A percentile compares a stretch with the other conserved stretches of the same genome.
Conservation (phyloP, 2,797 vertebrate genomes). For the Chromis chromis region DNA sequence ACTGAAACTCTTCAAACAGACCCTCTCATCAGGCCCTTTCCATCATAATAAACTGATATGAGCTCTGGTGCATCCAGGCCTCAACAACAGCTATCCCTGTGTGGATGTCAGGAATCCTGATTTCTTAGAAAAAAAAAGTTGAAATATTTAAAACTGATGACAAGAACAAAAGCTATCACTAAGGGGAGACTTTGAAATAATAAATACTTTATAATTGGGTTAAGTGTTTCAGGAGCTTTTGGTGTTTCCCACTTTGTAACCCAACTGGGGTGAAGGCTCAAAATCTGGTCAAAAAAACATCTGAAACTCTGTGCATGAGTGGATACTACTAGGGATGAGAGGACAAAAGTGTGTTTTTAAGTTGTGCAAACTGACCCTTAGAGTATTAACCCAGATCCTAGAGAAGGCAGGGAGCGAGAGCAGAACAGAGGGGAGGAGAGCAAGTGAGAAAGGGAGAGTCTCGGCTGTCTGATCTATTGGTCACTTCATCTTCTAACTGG, state of each 20-base stretch:
- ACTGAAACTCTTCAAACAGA: not conserved
- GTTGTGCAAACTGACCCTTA: constrained; percentile 7
- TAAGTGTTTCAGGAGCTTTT: not conserved
- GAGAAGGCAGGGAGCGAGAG: constrained; percentile 1
- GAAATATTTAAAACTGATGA: too few species aligned
- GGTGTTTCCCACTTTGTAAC: not conserved
- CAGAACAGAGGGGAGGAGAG: not conserved
- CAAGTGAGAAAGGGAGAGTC: constrained; percentile 19
- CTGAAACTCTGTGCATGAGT: not conserved
- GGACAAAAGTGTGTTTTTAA: not conserved
- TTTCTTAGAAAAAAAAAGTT: too few species aligned
- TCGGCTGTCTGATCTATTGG: constrained; percentile 64
- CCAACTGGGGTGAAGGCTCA: not conserved
- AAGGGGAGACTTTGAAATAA: not conserved
- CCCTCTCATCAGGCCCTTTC: not conserved
- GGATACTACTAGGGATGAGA: not conserved
- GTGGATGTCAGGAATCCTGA: not conserved
- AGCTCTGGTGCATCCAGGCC: not conserved
- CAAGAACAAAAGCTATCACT: not conserved
- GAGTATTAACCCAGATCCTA: constrained; percentile 5
- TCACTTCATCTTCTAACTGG: constrained; percentile 72
- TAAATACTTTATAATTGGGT: not conserved
- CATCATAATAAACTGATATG: too few species aligned
- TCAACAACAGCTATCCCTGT: not conserved
- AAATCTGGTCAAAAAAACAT: not conserved